Percentiles rank a stretch among this genome's conserved stretches.
Conservation (phyloP, 2,113 vertebrate species). For the Catharus fuscescens region DNA sequence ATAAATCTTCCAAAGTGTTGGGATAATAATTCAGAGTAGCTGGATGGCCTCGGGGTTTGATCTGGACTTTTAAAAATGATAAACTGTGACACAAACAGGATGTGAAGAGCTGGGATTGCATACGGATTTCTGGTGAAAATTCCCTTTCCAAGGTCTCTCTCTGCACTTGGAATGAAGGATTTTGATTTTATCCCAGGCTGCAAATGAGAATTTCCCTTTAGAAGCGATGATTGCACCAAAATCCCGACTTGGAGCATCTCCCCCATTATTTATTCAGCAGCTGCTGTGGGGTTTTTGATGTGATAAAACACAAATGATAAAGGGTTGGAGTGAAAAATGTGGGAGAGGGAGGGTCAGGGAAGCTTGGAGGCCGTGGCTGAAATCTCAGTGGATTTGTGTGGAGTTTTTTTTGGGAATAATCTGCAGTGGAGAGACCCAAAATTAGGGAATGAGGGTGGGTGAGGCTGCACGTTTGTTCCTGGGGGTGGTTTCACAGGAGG, state of each 20-base stretch:
- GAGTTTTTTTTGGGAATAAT: not conserved
- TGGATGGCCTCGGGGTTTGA: not conserved
- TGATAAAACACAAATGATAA: not conserved
- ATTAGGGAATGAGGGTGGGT: not conserved
- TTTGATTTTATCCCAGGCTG: not conserved
- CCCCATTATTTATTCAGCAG: not conserved
- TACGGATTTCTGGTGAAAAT: not conserved
- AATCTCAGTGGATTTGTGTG: fast-evolving
- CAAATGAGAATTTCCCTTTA: not conserved
- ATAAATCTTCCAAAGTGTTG: not conserved
- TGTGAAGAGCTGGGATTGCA: not conserved
- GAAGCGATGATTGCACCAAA: not conserved
- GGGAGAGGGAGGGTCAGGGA: not conserved
- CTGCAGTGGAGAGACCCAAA: not conserved
- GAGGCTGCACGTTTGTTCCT: fast-evolving
- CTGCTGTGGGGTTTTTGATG: not conserved
- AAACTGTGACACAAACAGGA: not conserved
- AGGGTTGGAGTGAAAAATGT: not conserved
- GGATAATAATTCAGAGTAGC: not conserved
- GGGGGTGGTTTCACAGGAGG: not conserved
- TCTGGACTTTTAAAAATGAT: not conserved
- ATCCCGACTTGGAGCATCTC: not conserved
- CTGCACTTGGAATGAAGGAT: not conserved
- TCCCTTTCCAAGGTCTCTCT: not conserved
- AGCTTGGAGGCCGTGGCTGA: not conserved